Conservation (phyloP, 2,888 invertebrate genomes). For the Cerceris rybyensis region DNA sequence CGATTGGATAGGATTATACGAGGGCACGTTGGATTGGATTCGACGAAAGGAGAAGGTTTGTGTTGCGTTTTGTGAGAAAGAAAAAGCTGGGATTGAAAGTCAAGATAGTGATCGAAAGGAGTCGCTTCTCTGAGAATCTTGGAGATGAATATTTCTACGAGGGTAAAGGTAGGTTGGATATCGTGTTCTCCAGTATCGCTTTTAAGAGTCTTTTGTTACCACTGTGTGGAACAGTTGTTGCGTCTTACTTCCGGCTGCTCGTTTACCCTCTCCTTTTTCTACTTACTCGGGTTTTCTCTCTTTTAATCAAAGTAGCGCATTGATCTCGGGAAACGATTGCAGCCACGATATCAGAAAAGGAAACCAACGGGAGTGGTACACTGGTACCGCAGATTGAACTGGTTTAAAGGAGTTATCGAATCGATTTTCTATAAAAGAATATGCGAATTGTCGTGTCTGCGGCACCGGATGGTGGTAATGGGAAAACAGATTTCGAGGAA, state of each 20-base stretch:
- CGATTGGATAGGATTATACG: constrained; percentile 6
- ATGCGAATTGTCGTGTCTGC: neutral
- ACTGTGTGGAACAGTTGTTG: neutral
- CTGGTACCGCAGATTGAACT: neutral
- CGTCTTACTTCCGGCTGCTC: constrained; percentile 2
- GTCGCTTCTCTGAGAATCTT: neutral
- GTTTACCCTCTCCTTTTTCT: neutral
- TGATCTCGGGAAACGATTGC: neutral
- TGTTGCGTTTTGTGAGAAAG: neutral
- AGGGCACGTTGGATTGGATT: neutral
- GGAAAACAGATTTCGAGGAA: neutral
- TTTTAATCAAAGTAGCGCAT: neutral
- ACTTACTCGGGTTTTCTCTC: neutral
- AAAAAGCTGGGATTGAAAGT: neutral
- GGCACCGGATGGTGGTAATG: neutral
- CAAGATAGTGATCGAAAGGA: neutral
- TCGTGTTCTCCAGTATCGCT: neutral
- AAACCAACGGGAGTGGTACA: neutral
- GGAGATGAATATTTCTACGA: neutral
- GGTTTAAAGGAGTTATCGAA: constrained; percentile 2
- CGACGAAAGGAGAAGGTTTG: neutral
- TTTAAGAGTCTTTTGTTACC: neutral
- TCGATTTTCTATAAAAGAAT: neutral
- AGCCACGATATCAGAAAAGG: neutral
- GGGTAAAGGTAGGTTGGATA: neutral